Evolutionary conservation across 1,140 invertebrate species (phyloP), one percentile per base, ranked within the genome.

Genomic region (Camponotus pennsylvanicus): DNA sequence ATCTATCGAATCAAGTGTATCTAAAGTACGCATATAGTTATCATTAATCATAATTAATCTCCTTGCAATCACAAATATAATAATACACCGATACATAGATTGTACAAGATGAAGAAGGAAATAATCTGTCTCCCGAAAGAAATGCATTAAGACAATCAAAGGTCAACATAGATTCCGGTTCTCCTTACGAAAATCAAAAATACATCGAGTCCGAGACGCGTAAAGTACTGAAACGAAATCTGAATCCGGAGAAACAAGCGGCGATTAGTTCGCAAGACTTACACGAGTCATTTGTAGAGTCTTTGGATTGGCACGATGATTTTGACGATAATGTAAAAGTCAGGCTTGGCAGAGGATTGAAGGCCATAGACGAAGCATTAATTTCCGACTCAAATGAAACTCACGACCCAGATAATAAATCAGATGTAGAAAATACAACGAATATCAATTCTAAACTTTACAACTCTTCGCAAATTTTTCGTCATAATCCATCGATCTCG

Each of bases 211-310:
- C 63, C 15, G 57, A 32, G 42, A 57, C 8, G 15, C 66, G 63
- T 3, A 11, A 59, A 52, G 45, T 75, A 55, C 18, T 27, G 18
- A 73, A 71, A 18, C 88, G 52, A 78, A 84, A 89, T 89, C 13
- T 45, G 32, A 85, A 89, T 75, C 42, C 61, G n/a, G 63, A 70
- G 34, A 86, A 86, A 34, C 86, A 82, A 52, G 73, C 61, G 21
- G 85, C 57, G 55, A 70, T 92, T 73, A 85, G 82, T 27, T 86
- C 89, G 27, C 61, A 77, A 34, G 90, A 92, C 42, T 49, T 91
- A 21, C 78, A 85, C 52, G 92, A 93, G 49, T 93, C 92, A 0
- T 92, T 92, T 13, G 91, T 93, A 18, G 92, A 93, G 4, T 88
- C 91, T 2, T 27, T 85, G 21, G 87, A 92, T 40, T 84, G 82